Evolutionary conservation across 2,113 vertebrate genomes (phyloP), one percentile per base, ranked within the genome.

Genomic region (Macquaria ambigua): DNA sequence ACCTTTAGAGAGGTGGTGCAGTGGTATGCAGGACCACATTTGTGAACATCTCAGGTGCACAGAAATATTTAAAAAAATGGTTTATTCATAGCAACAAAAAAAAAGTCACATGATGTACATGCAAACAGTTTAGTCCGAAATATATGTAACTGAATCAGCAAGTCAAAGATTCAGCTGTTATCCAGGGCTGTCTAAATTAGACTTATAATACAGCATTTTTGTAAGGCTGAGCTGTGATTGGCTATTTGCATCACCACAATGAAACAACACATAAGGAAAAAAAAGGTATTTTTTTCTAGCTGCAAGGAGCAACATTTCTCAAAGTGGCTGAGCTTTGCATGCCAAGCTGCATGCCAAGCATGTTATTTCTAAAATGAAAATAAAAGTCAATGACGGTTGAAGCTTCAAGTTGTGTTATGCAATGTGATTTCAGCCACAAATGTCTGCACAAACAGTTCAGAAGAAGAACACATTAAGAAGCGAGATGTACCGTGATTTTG

Each of bases 341-440:
- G 7, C 20, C 11, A 15, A 77, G 34, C 59, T 62, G 37, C 73
- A 76, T 6, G 8, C 4, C n/a, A 34, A 76, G 66, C 21, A 70
- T 58, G 46, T 43, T 34, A 67, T 72, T 83, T 72, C 5, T 39
- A 41, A 52, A 79, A 75, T 58, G 25, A 74, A 76, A 80, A 46
- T 39, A 18, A 66, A 70, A 87, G 63, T 59, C 50, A 71, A 63
- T 62, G 34, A 28, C 18, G 41, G 34, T 15, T 55, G 21, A 71
- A 46, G 52, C 77, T 68, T 67, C 0, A 34, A 23, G 46, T 73
- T 68, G 67, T 31, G 77, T 64, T 69, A 64, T 77, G 41, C 14
- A 55, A 34, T 79, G 39, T 41, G 50, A 70, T 68, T 84, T 59
- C 28, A 56, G 21, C 31, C 43, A 68, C 77, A 81, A 55, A 62